phyloP scores from a whole-genome alignment of 2,888 invertebrate species.

The Rhingia rostrata region DNA sequence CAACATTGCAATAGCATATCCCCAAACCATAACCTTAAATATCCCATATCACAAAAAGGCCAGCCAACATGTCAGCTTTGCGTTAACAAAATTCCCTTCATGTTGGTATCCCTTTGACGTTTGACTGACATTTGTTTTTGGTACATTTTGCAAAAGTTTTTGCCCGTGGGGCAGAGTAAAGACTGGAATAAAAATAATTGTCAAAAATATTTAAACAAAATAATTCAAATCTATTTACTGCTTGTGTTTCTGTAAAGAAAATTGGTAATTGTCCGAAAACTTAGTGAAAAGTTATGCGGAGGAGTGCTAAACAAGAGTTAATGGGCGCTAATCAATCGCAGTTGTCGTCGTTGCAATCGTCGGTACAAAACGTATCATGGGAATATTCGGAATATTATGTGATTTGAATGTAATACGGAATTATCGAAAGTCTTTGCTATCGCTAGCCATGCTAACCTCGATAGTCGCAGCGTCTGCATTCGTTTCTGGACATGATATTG shows the following conservation, averaged over 20 bases:
- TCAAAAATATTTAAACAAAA: conserved; percentile 8
- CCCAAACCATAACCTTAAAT: conserved; percentile 6
- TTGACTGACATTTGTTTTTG: conserved; percentile 36
- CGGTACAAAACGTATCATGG: conserved; percentile 64
- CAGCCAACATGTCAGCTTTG: conserved; percentile 50
- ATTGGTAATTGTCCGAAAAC: neutral
- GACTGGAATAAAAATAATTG: neutral
- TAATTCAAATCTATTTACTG: neutral
- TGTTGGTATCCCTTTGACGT: conserved; percentile 24
- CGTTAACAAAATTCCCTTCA: neutral
- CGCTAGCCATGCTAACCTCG: conserved; percentile 79
- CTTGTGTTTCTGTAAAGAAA: conserved; percentile 3
- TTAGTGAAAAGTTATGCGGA: conserved; percentile 78
- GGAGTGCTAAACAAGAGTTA: conserved; percentile 77
- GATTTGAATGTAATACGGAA: conserved; percentile 76
- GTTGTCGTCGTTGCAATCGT: conserved; percentile 65
- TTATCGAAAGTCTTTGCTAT: conserved; percentile 77
- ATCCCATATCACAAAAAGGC: conserved; percentile 36
- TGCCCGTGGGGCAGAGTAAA: conserved; percentile 6
- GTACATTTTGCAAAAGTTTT: conserved; percentile 11
- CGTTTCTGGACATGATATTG: conserved; percentile 53
- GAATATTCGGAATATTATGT: conserved; percentile 62
- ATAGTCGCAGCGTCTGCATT: conserved; percentile 77
- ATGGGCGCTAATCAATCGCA: conserved; percentile 76
- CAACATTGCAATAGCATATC: neutral